A percentile compares a stretch with the other conserved stretches of the same genome.
These are phyloP conservation scores for Vicugna pacos DNA, from an alignment of 2,113 vertebrate species.

Conservation along the genomic window DNA sequence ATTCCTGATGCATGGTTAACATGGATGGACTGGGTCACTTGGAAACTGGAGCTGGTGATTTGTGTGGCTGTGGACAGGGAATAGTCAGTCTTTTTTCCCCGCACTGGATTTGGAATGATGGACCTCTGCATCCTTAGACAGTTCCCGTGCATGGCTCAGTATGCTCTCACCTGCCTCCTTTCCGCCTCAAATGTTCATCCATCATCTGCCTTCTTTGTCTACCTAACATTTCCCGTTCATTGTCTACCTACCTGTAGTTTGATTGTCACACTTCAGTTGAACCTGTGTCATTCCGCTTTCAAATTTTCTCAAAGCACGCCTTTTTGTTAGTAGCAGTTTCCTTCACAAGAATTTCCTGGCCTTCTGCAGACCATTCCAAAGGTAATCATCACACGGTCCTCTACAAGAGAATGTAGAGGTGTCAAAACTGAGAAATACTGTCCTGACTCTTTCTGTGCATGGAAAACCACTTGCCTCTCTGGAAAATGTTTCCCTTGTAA, in stretches of 20 bases:
- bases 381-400: not conserved
- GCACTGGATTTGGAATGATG: too few relatives aligned
- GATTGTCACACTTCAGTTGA: too few relatives aligned
- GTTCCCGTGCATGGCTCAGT: accelerated
- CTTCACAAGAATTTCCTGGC: not conserved
- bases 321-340: too few relatives aligned
- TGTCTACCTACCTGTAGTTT: not conserved
- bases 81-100: not conserved
- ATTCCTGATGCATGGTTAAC: accelerated
- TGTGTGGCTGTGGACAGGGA: accelerated
- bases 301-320: not conserved
- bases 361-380: not conserved
- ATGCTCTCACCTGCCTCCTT: not conserved
- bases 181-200: not conserved
- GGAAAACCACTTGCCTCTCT: not conserved
- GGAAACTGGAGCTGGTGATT: not conserved
- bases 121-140: too few relatives aligned
- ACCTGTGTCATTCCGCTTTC: not conserved
- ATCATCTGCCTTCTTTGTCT: too few relatives aligned
- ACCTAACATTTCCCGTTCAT: too few relatives aligned
- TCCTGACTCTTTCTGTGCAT: accelerated
- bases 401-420: too few relatives aligned
- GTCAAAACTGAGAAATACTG: not conserved
- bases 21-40: accelerated
- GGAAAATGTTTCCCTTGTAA: not conserved